Conservation (phyloP, 64 coral and sea anemone genomes). For the Astreopora myriophthalma region DNA sequence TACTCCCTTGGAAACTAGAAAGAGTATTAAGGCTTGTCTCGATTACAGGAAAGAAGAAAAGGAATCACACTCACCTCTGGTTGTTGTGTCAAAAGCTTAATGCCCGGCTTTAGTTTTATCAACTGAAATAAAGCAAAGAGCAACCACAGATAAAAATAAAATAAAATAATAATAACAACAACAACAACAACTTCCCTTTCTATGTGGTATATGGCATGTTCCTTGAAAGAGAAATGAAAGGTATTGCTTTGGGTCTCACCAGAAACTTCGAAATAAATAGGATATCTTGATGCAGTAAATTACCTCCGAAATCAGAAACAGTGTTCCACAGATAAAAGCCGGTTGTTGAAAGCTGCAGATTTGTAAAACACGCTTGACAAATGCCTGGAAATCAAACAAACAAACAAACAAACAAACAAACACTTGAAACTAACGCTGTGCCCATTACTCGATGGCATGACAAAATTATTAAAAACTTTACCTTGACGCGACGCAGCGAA, state of each 20-base stretch:
- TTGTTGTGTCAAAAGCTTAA: constrained; percentile 78
- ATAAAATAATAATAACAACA: not conserved
- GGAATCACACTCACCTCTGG: constrained; percentile 72
- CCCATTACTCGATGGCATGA: not conserved
- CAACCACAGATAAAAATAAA: not conserved
- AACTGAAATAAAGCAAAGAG: constrained; percentile 62
- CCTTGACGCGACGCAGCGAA: constrained; percentile 85
- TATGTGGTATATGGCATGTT: too few relatives aligned
- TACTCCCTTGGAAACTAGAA: too few relatives aligned
- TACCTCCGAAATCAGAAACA: constrained; percentile 92
- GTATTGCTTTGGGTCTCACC: too few relatives aligned
- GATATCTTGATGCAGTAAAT: not conserved
- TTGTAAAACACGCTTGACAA: constrained; percentile 93
- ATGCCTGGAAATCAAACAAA: constrained; percentile 58
- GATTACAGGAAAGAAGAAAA: not conserved
- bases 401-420: not conserved
- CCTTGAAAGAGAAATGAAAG: too few relatives aligned
- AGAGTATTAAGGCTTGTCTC: not conserved
- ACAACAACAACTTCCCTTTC: not conserved
- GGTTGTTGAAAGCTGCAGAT: constrained; percentile 86
- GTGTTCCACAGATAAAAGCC: constrained; percentile 78
- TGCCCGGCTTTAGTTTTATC: constrained; percentile 76
- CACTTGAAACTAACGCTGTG: not conserved
- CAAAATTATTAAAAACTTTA: not conserved
- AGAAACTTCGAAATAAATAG: not conserved